phyloP scores from a whole-genome alignment of 1,140 invertebrate species.

The Drosophila lini region DNA sequence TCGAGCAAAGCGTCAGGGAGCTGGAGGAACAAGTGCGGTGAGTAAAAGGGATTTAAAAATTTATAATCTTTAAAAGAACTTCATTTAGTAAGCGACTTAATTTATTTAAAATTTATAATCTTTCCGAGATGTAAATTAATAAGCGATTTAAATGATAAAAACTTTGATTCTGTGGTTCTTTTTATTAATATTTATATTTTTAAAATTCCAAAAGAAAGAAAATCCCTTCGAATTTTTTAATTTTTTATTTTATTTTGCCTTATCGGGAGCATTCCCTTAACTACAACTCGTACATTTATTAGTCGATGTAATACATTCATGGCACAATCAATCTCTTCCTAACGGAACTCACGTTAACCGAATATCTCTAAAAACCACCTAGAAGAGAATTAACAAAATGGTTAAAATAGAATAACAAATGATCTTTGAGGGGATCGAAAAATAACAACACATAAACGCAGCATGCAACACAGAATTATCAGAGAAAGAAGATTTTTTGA shows the following conservation, averaged over 20 bases:
- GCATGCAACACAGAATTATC: constrained; percentile 45
- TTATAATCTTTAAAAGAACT: not conserved
- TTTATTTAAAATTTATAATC: not conserved
- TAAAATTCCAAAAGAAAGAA: not conserved
- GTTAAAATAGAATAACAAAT: constrained; percentile 59
- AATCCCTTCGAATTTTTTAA: not conserved
- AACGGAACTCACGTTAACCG: constrained; percentile 59
- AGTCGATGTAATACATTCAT: constrained; percentile 76
- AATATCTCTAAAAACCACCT: constrained; percentile 84
- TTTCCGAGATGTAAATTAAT: not conserved
- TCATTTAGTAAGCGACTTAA: not conserved
- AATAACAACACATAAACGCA: constrained; percentile 2
- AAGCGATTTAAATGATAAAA: not conserved
- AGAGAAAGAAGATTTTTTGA: constrained; percentile 3
- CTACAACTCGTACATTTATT: constrained; percentile 52
- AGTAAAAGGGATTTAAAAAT: constrained; percentile 25
- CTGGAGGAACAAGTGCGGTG: constrained; percentile 69
- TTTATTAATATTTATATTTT: not conserved
- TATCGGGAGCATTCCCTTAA: constrained; percentile 58
- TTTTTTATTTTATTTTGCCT: constrained; percentile 54
- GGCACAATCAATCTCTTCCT: constrained; percentile 72
- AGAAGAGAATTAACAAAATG: constrained; percentile 62
- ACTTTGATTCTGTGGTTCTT: not conserved
- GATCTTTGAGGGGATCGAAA: constrained; percentile 7
- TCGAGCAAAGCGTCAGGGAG: constrained; percentile 68